These are phyloP conservation scores for Poeciliopsis gracilis DNA, from an alignment of 2,797 vertebrate genomes.

Conservation along the genomic window DNA sequence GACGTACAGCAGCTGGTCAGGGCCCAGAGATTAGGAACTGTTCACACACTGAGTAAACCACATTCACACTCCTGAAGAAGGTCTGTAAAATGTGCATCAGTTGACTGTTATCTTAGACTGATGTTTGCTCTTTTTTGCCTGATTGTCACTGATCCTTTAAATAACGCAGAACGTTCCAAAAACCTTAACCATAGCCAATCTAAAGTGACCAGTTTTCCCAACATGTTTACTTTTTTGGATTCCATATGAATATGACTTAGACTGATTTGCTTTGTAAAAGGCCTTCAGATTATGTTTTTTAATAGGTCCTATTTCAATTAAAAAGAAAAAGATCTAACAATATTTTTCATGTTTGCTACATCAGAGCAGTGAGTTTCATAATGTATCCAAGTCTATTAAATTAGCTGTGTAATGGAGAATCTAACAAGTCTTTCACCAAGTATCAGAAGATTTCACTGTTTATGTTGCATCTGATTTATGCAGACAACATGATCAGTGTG, in stretches of 20 bases:
- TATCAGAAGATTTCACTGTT: background rate
- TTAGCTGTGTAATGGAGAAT: background rate
- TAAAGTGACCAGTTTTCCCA: background rate
- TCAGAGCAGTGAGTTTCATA: background rate
- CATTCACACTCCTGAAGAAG: background rate
- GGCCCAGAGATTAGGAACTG: background rate
- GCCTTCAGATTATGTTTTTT: background rate
- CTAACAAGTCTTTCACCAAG: background rate
- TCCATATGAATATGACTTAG: background rate
- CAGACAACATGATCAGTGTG: background rate
- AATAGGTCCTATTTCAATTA: background rate
- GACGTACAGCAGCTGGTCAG: background rate
- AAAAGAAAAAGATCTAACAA: no score
- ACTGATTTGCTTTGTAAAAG: background rate
- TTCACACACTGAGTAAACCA: background rate
- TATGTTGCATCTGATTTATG: background rate
- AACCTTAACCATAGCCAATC: background rate
- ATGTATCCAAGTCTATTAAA: background rate
- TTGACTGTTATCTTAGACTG: background rate
- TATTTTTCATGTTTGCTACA: background rate
- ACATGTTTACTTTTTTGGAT: background rate
- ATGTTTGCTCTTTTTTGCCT: background rate
- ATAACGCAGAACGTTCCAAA: background rate
- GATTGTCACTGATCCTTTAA: background rate
- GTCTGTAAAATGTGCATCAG: background rate